Conservation (phyloP, 1,140 invertebrate species). For the Ephestia elutella region DNA sequence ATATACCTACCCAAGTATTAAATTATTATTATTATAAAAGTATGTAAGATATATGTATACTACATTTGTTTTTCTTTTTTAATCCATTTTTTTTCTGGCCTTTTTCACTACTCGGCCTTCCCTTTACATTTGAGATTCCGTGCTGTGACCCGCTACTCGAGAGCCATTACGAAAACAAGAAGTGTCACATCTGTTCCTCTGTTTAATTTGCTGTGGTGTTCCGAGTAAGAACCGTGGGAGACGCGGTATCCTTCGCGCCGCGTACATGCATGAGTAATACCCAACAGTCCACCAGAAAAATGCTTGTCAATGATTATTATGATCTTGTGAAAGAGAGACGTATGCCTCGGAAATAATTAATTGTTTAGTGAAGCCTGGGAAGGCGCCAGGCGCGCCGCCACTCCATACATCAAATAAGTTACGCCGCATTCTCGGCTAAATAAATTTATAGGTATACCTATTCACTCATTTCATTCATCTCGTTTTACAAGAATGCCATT, state of each 20-base stretch:
- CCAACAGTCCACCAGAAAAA: slow-evolving; percentile 24
- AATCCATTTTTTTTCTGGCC: no score
- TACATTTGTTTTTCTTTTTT: no score
- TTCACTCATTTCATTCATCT: slow-evolving; percentile 40
- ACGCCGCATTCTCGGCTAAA: slow-evolving; percentile 20
- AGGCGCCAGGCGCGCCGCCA: slow-evolving; percentile 19
- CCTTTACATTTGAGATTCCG: no score
- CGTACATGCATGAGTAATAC: slow-evolving; percentile 32
- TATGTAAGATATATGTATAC: no score
- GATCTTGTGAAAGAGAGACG: slow-evolving; percentile 26
- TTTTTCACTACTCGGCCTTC: no score
- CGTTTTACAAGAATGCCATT: slow-evolving; percentile 32
- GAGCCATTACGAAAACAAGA: neutral
- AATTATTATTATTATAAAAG: no score
- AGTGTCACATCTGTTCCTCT: neutral
- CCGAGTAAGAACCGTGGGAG: slow-evolving; percentile 53
- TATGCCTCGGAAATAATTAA: slow-evolving; percentile 20
- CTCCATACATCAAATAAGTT: slow-evolving; percentile 19
- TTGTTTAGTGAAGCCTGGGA: slow-evolving; percentile 23
- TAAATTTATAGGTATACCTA: slow-evolving; percentile 22
- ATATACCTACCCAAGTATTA: no score
- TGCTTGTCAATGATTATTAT: slow-evolving; percentile 25
- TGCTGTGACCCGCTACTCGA: no score
- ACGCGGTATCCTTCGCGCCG: slow-evolving; percentile 30
- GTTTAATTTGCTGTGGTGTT: slow-evolving; percentile 10